Percentiles rank a stretch among this genome's conserved stretches.
phyloP scores from a whole-genome alignment of 2,797 vertebrate species.

The Chromobotia macracanthus region DNA sequence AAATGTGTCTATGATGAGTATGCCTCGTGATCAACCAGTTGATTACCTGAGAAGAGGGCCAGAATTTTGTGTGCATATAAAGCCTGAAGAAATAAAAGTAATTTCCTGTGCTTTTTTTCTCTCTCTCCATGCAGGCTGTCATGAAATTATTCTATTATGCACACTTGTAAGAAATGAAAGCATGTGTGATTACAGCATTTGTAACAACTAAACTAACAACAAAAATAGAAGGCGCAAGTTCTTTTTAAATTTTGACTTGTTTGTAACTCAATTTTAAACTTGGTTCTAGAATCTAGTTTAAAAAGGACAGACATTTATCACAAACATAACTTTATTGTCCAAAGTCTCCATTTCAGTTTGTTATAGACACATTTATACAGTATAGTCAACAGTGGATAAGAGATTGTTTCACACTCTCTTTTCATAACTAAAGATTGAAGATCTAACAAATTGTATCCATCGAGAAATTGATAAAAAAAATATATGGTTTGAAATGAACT shows the following conservation, averaged over 20 bases:
- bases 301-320: constrained; percentile 9
- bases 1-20: not conserved
- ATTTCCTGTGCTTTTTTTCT: constrained; percentile 7
- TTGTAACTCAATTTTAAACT: not conserved
- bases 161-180: not conserved
- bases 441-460: not conserved
- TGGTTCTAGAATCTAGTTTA: not conserved
- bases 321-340: constrained; percentile 48
- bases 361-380: constrained; percentile 41
- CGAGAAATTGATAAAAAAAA: not conserved
- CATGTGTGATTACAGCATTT: not conserved
- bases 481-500: not conserved
- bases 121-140: not conserved
- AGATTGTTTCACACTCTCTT: constrained; percentile 4
- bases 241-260: too few relatives aligned
- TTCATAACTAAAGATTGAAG: not conserved
- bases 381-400: not conserved
- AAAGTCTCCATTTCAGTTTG: constrained; percentile 25
- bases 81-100: not conserved
- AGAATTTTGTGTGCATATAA: not conserved
- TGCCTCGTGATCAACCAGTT: not conserved
- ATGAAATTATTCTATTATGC: not conserved
- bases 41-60: not conserved
- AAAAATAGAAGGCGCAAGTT: not conserved
- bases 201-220: not conserved